These are phyloP conservation scores for Caenorhabditis sp. DNA, from an alignment of 2,888 invertebrate species.

Conservation along the genomic window DNA sequence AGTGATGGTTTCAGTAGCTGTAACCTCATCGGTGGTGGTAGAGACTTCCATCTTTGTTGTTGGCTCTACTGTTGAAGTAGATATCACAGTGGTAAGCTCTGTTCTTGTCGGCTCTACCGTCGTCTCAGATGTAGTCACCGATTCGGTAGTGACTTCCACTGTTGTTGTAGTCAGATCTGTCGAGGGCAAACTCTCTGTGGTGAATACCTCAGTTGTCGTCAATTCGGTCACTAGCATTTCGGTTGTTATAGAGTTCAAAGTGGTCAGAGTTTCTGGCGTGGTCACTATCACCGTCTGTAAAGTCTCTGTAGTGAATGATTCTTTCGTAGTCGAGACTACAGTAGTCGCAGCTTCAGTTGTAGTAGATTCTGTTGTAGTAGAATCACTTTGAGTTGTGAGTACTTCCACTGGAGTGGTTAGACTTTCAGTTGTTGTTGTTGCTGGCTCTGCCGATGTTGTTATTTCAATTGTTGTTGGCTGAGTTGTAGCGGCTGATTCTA, in stretches of 20 bases:
- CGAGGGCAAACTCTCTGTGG: too few species aligned
- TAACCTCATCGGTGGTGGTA: too few species aligned
- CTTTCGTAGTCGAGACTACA: not conserved
- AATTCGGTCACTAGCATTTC: not conserved
- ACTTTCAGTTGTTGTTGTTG: conserved; percentile 7
- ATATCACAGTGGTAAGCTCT: not conserved
- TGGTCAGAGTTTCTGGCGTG: not conserved
- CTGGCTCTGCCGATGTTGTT: not conserved
- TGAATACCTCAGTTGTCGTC: not conserved
- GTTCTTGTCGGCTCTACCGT: not conserved
- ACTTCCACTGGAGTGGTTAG: not conserved
- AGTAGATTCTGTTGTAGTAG: not conserved
- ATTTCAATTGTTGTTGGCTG: not conserved
- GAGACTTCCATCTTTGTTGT: not conserved
- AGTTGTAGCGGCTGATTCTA: not conserved
- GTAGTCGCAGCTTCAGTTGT: not conserved
- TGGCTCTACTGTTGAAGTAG: not conserved
- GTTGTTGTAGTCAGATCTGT: too few species aligned
- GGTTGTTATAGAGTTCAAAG: too few species aligned
- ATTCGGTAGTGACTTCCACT: too few species aligned
- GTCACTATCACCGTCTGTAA: too few species aligned
- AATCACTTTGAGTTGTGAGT: not conserved
- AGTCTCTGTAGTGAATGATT: too few species aligned
- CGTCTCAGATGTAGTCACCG: not conserved
- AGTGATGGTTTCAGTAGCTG: too few species aligned